phyloP scores from a whole-genome alignment of 2,797 vertebrate species.

The Sebastes vulpes region DNA sequence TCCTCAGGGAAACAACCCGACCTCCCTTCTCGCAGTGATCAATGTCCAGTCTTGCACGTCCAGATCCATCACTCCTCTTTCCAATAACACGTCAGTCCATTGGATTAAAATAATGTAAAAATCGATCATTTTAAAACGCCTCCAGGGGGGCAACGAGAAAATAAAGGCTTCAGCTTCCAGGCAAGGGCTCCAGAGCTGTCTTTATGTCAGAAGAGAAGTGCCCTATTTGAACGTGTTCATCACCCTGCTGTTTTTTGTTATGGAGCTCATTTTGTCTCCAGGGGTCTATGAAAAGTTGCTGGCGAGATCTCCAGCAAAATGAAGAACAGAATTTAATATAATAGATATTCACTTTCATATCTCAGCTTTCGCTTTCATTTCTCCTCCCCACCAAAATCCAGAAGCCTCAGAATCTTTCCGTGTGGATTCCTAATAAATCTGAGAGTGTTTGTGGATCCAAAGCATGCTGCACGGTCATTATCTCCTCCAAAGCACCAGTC shows the following conservation, averaged over 20 bases:
- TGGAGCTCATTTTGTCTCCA: neutral
- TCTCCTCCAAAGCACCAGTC: conserved; percentile 5
- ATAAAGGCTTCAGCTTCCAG: conserved; percentile 40
- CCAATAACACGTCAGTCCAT: conserved; percentile 67
- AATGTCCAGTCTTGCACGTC: conserved; percentile 68
- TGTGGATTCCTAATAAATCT: conserved; percentile 16
- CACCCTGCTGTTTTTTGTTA: conserved; percentile 8
- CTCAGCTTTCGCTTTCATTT: conserved; percentile 14
- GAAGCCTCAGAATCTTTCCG: neutral
- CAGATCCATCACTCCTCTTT: conserved; percentile 66
- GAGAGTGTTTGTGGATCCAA: conserved; percentile 26
- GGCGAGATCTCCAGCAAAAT: conserved; percentile 5
- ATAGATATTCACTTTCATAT: conserved; percentile 24
- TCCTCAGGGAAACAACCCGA: conserved; percentile 43
- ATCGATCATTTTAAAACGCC: conserved; percentile 70
- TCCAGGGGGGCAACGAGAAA: conserved; percentile 32
- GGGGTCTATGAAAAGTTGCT: conserved; percentile 1
- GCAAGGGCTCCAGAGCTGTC: conserved; percentile 16
- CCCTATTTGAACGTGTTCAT: conserved; percentile 13
- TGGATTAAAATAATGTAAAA: conserved; percentile 78
- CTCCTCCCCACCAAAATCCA: neutral
- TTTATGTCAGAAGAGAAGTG: conserved; percentile 25
- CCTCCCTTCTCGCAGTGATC: conserved; percentile 61
- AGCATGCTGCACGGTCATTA: conserved; percentile 12
- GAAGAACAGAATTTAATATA: conserved; percentile 30